Percentiles rank a stretch among this genome's conserved stretches.
These are phyloP conservation scores for Oedothorax gibbosus DNA, from an alignment of 1,140 invertebrate genomes.

Conservation along the genomic window DNA sequence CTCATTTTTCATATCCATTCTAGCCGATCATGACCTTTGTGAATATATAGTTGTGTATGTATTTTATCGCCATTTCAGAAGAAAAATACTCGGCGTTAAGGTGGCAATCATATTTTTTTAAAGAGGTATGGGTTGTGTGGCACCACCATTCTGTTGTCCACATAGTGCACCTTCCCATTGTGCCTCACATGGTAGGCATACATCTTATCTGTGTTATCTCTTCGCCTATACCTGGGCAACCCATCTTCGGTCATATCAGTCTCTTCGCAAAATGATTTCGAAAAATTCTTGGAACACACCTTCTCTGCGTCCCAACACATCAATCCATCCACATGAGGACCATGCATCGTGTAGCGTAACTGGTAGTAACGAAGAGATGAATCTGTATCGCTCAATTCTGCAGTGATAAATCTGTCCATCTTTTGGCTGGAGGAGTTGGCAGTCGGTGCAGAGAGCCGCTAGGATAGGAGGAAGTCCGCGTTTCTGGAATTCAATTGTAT, in stretches of 20 bases:
- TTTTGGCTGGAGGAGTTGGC: constrained; percentile 3
- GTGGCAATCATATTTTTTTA: neutral
- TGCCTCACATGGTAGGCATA: neutral
- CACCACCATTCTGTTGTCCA: neutral
- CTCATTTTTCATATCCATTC: neutral
- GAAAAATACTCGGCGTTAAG: neutral
- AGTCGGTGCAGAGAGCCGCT: constrained; percentile 56
- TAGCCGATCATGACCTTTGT: neutral
- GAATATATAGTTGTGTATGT: neutral
- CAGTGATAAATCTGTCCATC: too few relatives aligned
- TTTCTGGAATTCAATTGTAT: constrained; percentile 70
- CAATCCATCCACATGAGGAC: too few relatives aligned
- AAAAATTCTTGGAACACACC: neutral
- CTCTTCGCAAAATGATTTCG: neutral
- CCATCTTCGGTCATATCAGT: constrained; percentile 13
- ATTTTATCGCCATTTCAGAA: constrained; percentile 5
- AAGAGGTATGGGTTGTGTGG: constrained; percentile 4
- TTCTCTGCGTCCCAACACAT: too few relatives aligned
- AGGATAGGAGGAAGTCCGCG: constrained; percentile 69
- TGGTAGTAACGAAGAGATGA: too few relatives aligned
- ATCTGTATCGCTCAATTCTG: too few relatives aligned
- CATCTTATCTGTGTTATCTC: neutral
- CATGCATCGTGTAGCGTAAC: too few relatives aligned
- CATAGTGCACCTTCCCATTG: neutral
- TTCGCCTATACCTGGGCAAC: neutral